Percentiles rank a stretch among this genome's conserved stretches.
phyloP scores from a whole-genome alignment of 2,888 invertebrate species.

The Drosophila pseudotalamancana region DNA sequence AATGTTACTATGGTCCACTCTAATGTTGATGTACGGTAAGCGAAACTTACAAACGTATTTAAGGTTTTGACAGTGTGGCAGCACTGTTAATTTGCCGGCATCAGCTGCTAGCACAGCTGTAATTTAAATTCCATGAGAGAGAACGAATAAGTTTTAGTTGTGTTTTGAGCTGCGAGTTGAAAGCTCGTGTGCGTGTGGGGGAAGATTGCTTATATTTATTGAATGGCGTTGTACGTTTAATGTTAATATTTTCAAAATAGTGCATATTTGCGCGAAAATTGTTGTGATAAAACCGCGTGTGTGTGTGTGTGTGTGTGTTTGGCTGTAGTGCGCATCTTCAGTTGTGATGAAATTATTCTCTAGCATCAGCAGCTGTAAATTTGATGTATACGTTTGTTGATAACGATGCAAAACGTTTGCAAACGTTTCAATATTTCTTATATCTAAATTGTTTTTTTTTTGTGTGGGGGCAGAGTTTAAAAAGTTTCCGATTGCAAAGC shows the following conservation, averaged over 20 bases:
- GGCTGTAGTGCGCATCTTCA: not conserved
- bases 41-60: not conserved
- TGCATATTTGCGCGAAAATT: not conserved
- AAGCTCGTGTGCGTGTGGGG: not conserved
- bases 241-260: not conserved
- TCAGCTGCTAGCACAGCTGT: constrained; percentile 51
- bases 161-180: constrained; percentile 39
- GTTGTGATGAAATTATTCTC: not conserved
- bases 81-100: constrained; percentile 2
- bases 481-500: not conserved
- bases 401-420: constrained; percentile 26
- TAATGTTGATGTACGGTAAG: constrained; percentile 10
- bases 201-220: not conserved
- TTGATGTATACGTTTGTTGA: not conserved
- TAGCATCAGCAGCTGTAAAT: not conserved
- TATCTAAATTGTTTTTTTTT: not conserved
- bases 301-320: not conserved
- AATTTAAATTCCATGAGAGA: constrained; percentile 10
- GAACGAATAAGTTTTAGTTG: constrained; percentile 29
- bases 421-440: constrained; percentile 18
- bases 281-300: not conserved
- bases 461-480: not conserved
- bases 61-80: constrained; percentile 21
- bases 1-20: constrained; percentile 7
- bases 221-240: constrained; percentile 51